These are phyloP conservation scores for Bradypodion pumilum DNA, from an alignment of 2,797 vertebrate genomes.

Conservation along the genomic window DNA sequence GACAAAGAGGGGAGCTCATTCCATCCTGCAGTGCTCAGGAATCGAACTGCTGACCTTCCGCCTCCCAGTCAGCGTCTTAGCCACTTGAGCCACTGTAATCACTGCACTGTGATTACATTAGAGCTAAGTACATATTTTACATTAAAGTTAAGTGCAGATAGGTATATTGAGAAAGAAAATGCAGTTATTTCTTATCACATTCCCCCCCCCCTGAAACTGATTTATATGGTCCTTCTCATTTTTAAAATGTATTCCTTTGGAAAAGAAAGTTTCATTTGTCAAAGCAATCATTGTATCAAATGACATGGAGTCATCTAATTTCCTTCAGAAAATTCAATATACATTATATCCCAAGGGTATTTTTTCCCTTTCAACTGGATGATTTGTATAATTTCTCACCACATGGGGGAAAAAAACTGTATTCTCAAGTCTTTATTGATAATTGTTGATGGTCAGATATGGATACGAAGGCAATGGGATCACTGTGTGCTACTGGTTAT, in stretches of 20 bases:
- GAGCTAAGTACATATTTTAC: background rate
- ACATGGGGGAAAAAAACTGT: background rate
- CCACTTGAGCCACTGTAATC: too few relatives aligned
- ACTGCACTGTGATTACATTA: background rate
- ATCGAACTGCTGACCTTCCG: too few relatives aligned
- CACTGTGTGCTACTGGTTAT: slow-evolving; percentile 40
- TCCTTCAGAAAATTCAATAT: slow-evolving; percentile 55
- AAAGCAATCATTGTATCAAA: slow-evolving; percentile 56
- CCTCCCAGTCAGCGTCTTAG: too few relatives aligned
- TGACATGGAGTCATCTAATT: slow-evolving; percentile 49
- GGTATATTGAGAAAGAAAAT: background rate
- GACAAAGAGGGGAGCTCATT: too few relatives aligned
- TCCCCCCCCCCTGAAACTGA: slow-evolving; percentile 42
- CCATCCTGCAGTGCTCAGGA: too few relatives aligned
- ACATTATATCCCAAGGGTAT: slow-evolving; percentile 34
- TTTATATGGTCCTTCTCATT: slow-evolving; percentile 47
- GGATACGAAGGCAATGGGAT: slow-evolving; percentile 41
- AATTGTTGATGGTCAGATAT: slow-evolving; percentile 62
- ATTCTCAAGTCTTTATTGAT: slow-evolving; percentile 63
- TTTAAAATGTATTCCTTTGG: slow-evolving; percentile 35
- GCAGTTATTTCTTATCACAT: background rate
- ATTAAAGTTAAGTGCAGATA: background rate
- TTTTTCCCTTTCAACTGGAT: slow-evolving; percentile 54
- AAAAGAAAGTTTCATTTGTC: slow-evolving; percentile 57
- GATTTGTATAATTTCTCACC: slow-evolving; percentile 61